Conservation (phyloP, 2,888 invertebrate genomes). For the Rambutsinella grinnellia region DNA sequence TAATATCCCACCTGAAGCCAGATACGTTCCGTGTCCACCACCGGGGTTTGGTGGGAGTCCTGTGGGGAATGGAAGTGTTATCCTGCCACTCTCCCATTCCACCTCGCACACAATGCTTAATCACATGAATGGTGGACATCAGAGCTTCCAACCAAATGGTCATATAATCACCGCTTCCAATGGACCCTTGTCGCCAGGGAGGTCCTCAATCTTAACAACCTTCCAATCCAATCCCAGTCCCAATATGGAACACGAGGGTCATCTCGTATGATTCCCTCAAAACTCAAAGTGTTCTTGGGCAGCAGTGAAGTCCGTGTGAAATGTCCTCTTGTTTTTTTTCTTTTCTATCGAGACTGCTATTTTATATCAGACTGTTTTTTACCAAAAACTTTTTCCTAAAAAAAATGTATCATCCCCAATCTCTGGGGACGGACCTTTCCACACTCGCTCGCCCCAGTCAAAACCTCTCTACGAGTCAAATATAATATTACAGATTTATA, state of each 20-base stretch:
- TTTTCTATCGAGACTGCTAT: too few relatives aligned
- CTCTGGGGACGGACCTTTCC: too few relatives aligned
- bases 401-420: too few relatives aligned
- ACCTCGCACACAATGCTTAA: slow-evolving; percentile 65
- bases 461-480: too few relatives aligned
- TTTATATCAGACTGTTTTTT: too few relatives aligned
- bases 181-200: slow-evolving; percentile 64
- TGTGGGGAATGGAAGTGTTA: slow-evolving; percentile 72
- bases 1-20: slow-evolving; percentile 79
- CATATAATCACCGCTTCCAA: slow-evolving; percentile 60
- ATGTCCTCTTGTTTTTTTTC: background rate
- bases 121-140: slow-evolving; percentile 60
- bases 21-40: slow-evolving; percentile 86
- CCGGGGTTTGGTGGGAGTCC: slow-evolving; percentile 75
- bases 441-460: too few relatives aligned
- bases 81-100: slow-evolving; percentile 71
- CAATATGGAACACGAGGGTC: slow-evolving; percentile 68
- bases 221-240: slow-evolving; percentile 68
- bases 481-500: too few relatives aligned
- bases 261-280: slow-evolving; percentile 67
- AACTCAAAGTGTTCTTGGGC: slow-evolving; percentile 27
- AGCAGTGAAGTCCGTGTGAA: background rate
- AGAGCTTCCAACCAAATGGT: slow-evolving; percentile 69
- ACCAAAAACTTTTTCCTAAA: too few relatives aligned
- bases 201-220: slow-evolving; percentile 67